These are phyloP conservation scores for Lasioglossum vierecki DNA, from an alignment of 2,888 invertebrate genomes.

Conservation along the genomic window DNA sequence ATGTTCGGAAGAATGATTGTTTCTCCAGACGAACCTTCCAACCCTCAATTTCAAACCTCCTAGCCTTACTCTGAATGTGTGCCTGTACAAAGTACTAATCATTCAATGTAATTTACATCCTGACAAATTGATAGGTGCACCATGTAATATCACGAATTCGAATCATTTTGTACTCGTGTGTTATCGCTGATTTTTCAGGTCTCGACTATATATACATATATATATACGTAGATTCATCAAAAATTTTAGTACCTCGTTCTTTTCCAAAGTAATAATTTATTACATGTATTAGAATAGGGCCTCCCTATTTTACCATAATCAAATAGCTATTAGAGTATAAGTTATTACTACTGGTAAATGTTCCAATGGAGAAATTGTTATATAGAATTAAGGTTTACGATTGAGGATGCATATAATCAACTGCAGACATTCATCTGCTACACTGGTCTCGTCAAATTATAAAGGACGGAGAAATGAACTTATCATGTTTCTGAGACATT, in stretches of 20 bases:
- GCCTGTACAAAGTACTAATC: slow-evolving; percentile 32
- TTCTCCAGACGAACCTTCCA: slow-evolving; percentile 21
- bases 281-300: slow-evolving; percentile 26
- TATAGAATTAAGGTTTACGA: slow-evolving; percentile 48
- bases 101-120: slow-evolving; percentile 35
- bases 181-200: neutral
- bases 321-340: slow-evolving; percentile 26
- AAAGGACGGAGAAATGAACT: slow-evolving; percentile 26
- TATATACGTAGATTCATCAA: neutral
- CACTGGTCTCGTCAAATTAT: slow-evolving; percentile 26
- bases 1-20: slow-evolving; percentile 19
- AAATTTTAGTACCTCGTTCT: neutral
- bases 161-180: neutral
- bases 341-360: slow-evolving; percentile 49
- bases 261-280: slow-evolving; percentile 15
- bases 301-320: slow-evolving; percentile 33
- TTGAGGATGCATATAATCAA: slow-evolving; percentile 48
- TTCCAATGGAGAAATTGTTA: slow-evolving; percentile 30
- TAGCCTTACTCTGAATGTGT: slow-evolving; percentile 30
- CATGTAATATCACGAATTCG: neutral
- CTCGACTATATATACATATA: neutral
- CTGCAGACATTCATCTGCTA: slow-evolving; percentile 37
- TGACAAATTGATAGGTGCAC: slow-evolving; percentile 31
- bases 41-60: slow-evolving; percentile 30
- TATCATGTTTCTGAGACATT: slow-evolving; percentile 43